Evolutionary conservation across 2,888 invertebrate genomes (phyloP), one percentile per base, ranked within the genome.

Genomic region (Protophormia terraenovae): DNA sequence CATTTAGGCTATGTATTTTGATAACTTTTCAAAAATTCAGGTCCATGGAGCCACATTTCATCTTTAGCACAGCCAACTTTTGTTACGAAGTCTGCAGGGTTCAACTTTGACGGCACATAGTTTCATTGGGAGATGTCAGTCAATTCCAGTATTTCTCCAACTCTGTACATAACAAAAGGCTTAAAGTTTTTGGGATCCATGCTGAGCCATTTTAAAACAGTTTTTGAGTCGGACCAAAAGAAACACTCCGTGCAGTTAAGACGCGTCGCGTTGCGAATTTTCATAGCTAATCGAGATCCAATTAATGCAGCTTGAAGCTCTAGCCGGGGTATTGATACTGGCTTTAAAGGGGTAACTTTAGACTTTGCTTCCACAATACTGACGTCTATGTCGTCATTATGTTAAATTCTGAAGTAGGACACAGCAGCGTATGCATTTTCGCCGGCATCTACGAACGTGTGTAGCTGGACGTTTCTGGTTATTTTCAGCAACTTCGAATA

Each of bases 201-300:
- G n/a, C n/a, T 29, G 29, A 85, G 38, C 83, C 87, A 87, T n/a
- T 78, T 72, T 6, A 86, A 22, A 6, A 86, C 80, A 0, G 83
- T 86, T 67, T 87, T 87, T 8, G 86, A 86, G 19, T 79, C 83
- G 0, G 80, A 67, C 80, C 80, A 83, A n/a, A 10, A 82, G 3
- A 76, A 76, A 10, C 6, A 12, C 4, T 60, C 12, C 2, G 12
- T 27, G 12, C n/a, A 73, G 5, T 7, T 12, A 7, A 73, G 12
- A 16, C 58, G 67, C 6, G 47, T 55, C 1, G 66, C 58, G 7
- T 27, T n/a, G n/a, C n/a, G n/a, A n/a, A n/a, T n/a, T n/a, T n/a
- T 58, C 19, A 22, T 41, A n/a, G 81, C 77, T 14, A 82, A 29
- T 19, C 82, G 66, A 0, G 50, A 64, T 3, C 75, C 86, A 4